phyloP scores from a whole-genome alignment of 2,797 vertebrate species.

The Eulemur coronatus region DNA sequence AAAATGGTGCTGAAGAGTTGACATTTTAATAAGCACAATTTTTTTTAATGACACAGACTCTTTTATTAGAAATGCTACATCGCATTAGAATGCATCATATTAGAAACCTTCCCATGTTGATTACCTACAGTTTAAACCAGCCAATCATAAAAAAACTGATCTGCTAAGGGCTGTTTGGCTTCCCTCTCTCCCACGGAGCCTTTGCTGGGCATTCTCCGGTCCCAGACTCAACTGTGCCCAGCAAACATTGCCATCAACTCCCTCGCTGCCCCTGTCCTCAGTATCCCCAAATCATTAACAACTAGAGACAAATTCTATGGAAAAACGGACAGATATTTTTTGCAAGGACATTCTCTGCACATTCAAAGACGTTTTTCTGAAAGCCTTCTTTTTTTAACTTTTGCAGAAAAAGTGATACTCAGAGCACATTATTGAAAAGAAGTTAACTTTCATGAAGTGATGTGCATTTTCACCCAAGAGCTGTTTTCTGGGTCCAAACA shows the following conservation, averaged over 20 bases:
- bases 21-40: not conserved
- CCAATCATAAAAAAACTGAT: not conserved
- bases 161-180: too few relatives aligned
- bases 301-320: not conserved
- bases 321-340: not conserved
- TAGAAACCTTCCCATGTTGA: not conserved
- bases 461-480: not conserved
- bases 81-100: not conserved
- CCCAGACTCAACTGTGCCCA: not conserved
- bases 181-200: not conserved
- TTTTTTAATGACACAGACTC: not conserved
- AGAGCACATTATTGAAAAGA: not conserved
- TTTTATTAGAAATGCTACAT: not conserved
- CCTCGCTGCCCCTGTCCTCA: accelerated
- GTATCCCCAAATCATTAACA: not conserved
- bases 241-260: not conserved
- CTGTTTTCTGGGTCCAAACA: slow-evolving; percentile 30
- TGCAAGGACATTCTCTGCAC: not conserved
- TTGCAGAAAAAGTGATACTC: not conserved
- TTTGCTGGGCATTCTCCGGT: not conserved
- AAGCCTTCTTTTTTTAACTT: not conserved
- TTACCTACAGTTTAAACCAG: not conserved
- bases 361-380: not conserved
- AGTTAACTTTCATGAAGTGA: slow-evolving; percentile 10
- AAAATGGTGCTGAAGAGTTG: not conserved